Percentiles rank a stretch among this genome's conserved stretches.
These are phyloP conservation scores for Anastrepha ludens DNA, from an alignment of 1,140 invertebrate genomes.

Conservation along the genomic window DNA sequence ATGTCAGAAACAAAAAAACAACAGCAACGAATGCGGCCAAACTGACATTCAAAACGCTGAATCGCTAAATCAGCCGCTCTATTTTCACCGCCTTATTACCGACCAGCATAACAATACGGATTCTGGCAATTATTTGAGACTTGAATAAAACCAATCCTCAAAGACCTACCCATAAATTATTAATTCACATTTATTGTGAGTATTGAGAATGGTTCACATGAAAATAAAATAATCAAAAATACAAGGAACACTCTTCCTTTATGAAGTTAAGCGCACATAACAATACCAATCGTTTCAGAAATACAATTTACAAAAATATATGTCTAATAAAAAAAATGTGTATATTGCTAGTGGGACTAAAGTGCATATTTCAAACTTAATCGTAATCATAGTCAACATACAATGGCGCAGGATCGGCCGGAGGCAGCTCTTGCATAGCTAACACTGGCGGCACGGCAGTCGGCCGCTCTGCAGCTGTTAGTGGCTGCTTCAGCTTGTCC, in stretches of 20 bases:
- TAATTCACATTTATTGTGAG: conserved; percentile 11
- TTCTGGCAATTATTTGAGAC: too few relatives aligned
- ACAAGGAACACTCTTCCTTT: conserved; percentile 38
- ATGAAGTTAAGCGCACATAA: conserved; percentile 46
- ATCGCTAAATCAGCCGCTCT: too few relatives aligned
- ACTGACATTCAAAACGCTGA: too few relatives aligned
- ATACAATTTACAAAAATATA: conserved; percentile 45
- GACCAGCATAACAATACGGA: too few relatives aligned
- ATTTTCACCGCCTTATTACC: too few relatives aligned
- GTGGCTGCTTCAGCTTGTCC: conserved; percentile 68
- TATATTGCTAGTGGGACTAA: not conserved
- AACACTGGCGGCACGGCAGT: conserved; percentile 65
- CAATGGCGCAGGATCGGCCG: conserved; percentile 41
- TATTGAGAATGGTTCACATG: not conserved
- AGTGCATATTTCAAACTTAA: conserved; percentile 46
- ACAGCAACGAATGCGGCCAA: too few relatives aligned
- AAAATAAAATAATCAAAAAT: conserved; percentile 46
- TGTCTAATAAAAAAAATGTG: not conserved
- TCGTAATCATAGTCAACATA: conserved; percentile 52
- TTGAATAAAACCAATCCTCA: too few relatives aligned
- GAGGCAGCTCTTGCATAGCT: conserved; percentile 41
- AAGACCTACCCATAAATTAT: too few relatives aligned
- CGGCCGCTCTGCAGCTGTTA: conserved; percentile 64
- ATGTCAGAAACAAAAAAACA: too few relatives aligned
- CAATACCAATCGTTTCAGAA: conserved; percentile 35